Evolutionary conservation across 2,113 vertebrate species (phyloP).

Genomic region (Platichthys flesus): DNA sequence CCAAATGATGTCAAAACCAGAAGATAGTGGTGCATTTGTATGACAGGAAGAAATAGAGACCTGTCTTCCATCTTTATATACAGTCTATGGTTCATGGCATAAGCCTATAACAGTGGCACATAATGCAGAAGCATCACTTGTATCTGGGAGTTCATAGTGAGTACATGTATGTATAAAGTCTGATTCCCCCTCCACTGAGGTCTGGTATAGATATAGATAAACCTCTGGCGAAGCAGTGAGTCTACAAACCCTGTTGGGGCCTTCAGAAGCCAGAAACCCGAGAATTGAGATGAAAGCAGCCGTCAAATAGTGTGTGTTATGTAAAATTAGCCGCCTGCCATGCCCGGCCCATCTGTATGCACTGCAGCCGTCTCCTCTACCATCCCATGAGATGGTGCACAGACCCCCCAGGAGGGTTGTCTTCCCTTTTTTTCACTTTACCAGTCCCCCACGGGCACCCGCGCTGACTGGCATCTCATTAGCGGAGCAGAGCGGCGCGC

Average conservation of each 20-base stretch:
- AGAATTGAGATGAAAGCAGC: slow-evolving; percentile 25
- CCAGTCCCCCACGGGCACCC: slow-evolving; percentile 56
- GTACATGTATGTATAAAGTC: not conserved
- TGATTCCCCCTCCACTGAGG: not conserved
- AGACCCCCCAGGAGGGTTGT: slow-evolving; percentile 42
- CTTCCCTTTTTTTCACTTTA: slow-evolving; percentile 26
- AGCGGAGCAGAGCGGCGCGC: slow-evolving; percentile 58
- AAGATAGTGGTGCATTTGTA: too few species aligned
- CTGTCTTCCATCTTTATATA: too few species aligned
- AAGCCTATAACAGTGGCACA: too few species aligned
- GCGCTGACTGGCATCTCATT: slow-evolving; percentile 78
- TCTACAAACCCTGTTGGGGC: not conserved
- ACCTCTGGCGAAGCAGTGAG: slow-evolving; percentile 5
- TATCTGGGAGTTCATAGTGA: not conserved
- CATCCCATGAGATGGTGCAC: slow-evolving; percentile 52
- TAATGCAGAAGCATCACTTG: not conserved
- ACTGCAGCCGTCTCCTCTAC: slow-evolving; percentile 52
- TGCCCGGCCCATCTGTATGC: slow-evolving; percentile 23
- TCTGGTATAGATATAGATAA: not conserved
- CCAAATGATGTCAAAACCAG: too few species aligned
- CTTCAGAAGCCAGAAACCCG: not conserved
- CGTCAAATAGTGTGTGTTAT: slow-evolving; percentile 41
- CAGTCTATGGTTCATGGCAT: not conserved
- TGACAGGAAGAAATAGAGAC: too few species aligned
- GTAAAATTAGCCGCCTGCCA: slow-evolving; percentile 42